These are phyloP conservation scores for Camelus bactrianus DNA, from an alignment of 2,113 vertebrate species.

Conservation along the genomic window DNA sequence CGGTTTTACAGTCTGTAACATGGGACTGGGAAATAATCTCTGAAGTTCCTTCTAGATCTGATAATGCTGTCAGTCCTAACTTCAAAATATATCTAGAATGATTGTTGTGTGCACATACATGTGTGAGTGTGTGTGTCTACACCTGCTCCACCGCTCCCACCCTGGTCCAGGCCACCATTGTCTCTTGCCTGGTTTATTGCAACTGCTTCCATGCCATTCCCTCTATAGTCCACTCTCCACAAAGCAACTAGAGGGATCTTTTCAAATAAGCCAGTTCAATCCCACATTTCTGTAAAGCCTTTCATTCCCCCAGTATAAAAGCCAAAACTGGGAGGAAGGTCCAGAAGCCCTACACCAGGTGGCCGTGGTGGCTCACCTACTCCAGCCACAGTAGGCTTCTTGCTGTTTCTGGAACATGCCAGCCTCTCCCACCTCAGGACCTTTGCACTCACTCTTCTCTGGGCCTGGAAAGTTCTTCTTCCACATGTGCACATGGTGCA, in stretches of 20 bases:
- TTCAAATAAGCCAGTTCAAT: neutral
- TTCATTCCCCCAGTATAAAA: neutral
- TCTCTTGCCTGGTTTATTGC: neutral
- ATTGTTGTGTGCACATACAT: neutral
- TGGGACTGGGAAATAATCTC: neutral
- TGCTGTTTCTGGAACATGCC: neutral
- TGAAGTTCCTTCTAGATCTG: neutral
- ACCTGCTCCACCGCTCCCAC: neutral
- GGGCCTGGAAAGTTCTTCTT: neutral
- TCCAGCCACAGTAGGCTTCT: neutral
- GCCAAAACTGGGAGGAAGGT: neutral
- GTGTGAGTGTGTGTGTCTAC: neutral
- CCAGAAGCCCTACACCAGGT: neutral
- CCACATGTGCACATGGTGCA: neutral
- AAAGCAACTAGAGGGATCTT: neutral
- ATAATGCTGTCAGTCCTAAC: neutral
- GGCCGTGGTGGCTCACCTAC: rapidly evolving
- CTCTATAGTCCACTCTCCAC: neutral
- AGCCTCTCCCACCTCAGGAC: neutral
- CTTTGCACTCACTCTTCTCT: neutral
- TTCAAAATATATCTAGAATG: neutral
- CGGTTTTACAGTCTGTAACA: neutral
- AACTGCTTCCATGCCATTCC: neutral
- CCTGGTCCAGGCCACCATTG: neutral
- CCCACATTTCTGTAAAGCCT: neutral